These are phyloP conservation scores for Myoxocephalus aenaeus DNA, from an alignment of 2,797 vertebrate genomes.

Conservation along the genomic window DNA sequence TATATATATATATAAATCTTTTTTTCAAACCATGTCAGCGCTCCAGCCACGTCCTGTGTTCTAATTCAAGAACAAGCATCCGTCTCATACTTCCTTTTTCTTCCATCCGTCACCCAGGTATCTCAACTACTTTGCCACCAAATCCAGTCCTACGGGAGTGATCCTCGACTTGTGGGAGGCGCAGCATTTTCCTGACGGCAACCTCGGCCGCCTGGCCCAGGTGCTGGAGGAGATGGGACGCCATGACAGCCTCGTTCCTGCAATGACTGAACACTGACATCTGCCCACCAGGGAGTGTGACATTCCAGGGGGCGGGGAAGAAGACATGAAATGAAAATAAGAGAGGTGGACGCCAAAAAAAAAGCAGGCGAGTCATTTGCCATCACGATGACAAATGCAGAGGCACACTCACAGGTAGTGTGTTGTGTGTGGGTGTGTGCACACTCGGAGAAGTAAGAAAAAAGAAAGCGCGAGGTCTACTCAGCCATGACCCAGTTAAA, in stretches of 20 bases:
- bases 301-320: conserved; percentile 62
- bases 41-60: not conserved
- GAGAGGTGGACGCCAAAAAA: conserved; percentile 27
- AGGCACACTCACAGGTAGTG: conserved; percentile 33
- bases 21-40: too few relatives aligned
- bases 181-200: conserved; percentile 97
- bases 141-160: conserved; percentile 96
- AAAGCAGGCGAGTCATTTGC: conserved; percentile 37
- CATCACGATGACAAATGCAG: conserved; percentile 56
- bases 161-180: conserved; percentile 99
- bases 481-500: conserved; percentile 76
- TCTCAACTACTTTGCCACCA: conserved; percentile 98
- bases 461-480: conserved; percentile 67
- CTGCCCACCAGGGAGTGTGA: conserved; percentile 47
- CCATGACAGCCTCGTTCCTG: conserved; percentile 91
- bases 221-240: conserved; percentile 99
- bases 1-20: too few relatives aligned
- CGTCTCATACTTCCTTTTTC: not conserved
- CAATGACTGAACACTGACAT: conserved; percentile 90
- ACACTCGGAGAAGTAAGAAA: conserved; percentile 45
- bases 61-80: not conserved
- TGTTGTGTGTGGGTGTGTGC: conserved; percentile 2
- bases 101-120: conserved; percentile 83
- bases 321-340: conserved; percentile 45
- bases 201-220: conserved; percentile 93